A percentile compares a stretch with the other conserved stretches of the same genome.
Conservation (phyloP, 2,113 vertebrate species). For the Halcyon malimbica region DNA sequence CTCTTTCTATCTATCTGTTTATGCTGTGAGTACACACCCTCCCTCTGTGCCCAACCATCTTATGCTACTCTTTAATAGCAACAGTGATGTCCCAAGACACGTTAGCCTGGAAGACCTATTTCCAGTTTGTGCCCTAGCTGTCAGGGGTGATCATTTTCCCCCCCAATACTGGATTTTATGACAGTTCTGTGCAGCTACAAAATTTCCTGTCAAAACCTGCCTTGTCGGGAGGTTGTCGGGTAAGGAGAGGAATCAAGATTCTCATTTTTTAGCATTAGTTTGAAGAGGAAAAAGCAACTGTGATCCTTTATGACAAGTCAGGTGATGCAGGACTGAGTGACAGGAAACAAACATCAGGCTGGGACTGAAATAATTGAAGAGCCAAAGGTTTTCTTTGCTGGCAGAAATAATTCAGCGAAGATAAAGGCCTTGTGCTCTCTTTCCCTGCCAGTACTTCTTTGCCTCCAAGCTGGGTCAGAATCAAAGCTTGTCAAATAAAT, state of each 20-base stretch:
- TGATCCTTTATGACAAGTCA: neutral
- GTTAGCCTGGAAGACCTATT: neutral
- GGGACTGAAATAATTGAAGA: neutral
- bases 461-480: neutral
- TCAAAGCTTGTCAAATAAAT: constrained; percentile 27
- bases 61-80: neutral
- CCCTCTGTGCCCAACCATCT: accelerated
- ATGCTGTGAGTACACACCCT: neutral
- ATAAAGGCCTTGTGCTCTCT: neutral
- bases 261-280: neutral
- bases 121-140: neutral
- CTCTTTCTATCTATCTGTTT: neutral
- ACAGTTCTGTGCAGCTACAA: neutral
- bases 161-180: neutral
- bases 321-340: neutral
- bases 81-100: neutral
- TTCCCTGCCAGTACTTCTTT: neutral
- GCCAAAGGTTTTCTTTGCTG: neutral
- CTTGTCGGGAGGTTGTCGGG: neutral
- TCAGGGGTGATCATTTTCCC: neutral
- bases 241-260: neutral
- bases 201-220: neutral
- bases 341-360: neutral
- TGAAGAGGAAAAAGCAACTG: neutral
- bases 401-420: neutral